Conservation (phyloP, 2,113 vertebrate genomes). For the Oriolus oriolus region DNA sequence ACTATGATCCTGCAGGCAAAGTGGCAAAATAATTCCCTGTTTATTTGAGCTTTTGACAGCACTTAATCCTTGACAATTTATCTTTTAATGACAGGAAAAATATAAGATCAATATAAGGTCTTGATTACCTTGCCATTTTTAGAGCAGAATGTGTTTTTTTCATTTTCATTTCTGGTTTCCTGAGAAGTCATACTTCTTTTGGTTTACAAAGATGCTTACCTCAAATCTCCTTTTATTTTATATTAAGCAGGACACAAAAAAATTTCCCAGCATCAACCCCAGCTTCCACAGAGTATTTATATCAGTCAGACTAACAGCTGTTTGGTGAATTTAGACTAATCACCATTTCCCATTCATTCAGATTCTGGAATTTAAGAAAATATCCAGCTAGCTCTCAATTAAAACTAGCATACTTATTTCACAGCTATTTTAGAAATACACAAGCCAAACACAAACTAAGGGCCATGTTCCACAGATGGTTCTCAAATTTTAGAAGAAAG, state of each 20-base stretch:
- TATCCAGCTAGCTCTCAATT: not conserved
- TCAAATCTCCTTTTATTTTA: not conserved
- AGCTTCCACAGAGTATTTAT: not conserved
- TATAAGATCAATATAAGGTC: not conserved
- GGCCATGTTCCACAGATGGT: not conserved
- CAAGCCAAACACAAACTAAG: not conserved
- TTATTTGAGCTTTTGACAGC: not conserved
- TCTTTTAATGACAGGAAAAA: not conserved
- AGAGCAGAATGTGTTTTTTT: fast-evolving
- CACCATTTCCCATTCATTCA: not conserved
- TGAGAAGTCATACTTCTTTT: not conserved
- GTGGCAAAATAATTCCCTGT: not conserved
- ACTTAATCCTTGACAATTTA: not conserved
- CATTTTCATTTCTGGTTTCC: not conserved
- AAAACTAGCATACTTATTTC: not conserved
- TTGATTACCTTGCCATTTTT: not conserved
- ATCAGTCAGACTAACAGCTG: not conserved
- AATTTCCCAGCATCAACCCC: not conserved
- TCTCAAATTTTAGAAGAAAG: constrained; percentile 4
- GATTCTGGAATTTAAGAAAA: not conserved
- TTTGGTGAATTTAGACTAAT: not conserved
- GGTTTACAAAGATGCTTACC: not conserved
- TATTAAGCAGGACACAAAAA: not conserved
- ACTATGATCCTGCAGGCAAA: not conserved
- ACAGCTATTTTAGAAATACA: not conserved